phyloP scores from a whole-genome alignment of 2,113 vertebrate species.

The Maccullochella peelii region DNA sequence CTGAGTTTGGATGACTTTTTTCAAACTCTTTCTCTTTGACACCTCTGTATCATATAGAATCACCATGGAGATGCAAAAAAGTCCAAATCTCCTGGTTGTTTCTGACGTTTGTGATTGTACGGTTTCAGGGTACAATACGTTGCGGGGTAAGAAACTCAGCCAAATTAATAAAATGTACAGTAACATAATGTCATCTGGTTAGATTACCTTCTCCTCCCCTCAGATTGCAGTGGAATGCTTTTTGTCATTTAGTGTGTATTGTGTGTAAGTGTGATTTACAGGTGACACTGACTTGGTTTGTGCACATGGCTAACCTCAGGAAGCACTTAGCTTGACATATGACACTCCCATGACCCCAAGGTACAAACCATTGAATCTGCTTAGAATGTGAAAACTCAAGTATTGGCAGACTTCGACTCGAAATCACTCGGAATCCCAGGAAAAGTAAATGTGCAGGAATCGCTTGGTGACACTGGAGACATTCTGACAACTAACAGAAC shows the following conservation, averaged over 20 bases:
- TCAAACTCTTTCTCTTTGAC: background rate
- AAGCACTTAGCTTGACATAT: constrained; percentile 72
- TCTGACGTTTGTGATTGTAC: background rate
- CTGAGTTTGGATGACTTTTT: background rate
- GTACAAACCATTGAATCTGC: constrained; percentile 19
- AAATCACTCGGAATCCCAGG: background rate
- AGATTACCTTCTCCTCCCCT: background rate
- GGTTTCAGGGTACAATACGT: background rate
- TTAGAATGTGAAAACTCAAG: constrained; percentile 11
- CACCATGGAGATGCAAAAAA: background rate
- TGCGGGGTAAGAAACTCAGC: background rate
- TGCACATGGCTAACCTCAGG: constrained; percentile 69
- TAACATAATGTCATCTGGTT: background rate
- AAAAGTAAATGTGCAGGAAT: constrained; percentile 12
- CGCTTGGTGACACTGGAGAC: background rate
- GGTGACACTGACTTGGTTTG: constrained; percentile 50
- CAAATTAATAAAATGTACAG: background rate
- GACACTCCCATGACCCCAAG: constrained; percentile 60
- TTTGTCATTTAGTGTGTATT: constrained; percentile 20
- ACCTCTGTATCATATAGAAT: background rate
- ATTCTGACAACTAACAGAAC: background rate
- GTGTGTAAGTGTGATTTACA: constrained; percentile 68
- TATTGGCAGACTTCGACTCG: background rate
- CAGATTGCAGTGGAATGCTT: constrained; percentile 38
- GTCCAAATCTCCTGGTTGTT: background rate